Conservation (phyloP, 1,140 invertebrate genomes). For the Alviniconcha marisindica region DNA sequence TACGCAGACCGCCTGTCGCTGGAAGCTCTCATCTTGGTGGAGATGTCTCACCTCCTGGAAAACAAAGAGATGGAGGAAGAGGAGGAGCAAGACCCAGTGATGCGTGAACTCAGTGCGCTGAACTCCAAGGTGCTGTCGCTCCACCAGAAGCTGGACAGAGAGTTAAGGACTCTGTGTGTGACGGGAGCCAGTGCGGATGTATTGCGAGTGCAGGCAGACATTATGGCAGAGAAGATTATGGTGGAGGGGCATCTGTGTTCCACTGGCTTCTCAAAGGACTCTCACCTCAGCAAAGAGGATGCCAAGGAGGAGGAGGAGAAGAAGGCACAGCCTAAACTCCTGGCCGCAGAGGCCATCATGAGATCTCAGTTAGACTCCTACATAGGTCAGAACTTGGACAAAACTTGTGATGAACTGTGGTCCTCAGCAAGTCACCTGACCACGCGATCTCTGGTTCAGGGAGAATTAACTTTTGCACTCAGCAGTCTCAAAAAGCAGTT, state of each 20-base stretch:
- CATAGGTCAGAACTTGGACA: slow-evolving; percentile 59
- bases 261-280: slow-evolving; percentile 55
- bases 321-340: slow-evolving; percentile 58
- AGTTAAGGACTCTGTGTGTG: slow-evolving; percentile 55
- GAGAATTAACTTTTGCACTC: slow-evolving; percentile 69
- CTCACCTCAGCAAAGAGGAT: slow-evolving; percentile 54
- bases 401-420: slow-evolving; percentile 55
- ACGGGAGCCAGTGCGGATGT: slow-evolving; percentile 53
- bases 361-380: slow-evolving; percentile 66
- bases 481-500: slow-evolving; percentile 62
- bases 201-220: slow-evolving; percentile 62
- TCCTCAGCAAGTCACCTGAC: slow-evolving; percentile 64
- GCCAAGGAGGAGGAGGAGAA: slow-evolving; percentile 40
- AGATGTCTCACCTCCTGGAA: slow-evolving; percentile 69
- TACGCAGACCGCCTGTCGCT: slow-evolving; percentile 70
- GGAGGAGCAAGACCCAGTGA: slow-evolving; percentile 54
- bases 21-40: slow-evolving; percentile 69
- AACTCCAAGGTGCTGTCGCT: slow-evolving; percentile 60
- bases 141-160: slow-evolving; percentile 60
- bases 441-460: slow-evolving; percentile 62
- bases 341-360: slow-evolving; percentile 67
- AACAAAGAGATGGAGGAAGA: slow-evolving; percentile 48
- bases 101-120: slow-evolving; percentile 63
- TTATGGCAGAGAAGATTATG: slow-evolving; percentile 69
- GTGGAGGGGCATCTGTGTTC: slow-evolving; percentile 65